phyloP scores from a whole-genome alignment of 1,140 invertebrate species.

The Zaprionus ornatus region DNA sequence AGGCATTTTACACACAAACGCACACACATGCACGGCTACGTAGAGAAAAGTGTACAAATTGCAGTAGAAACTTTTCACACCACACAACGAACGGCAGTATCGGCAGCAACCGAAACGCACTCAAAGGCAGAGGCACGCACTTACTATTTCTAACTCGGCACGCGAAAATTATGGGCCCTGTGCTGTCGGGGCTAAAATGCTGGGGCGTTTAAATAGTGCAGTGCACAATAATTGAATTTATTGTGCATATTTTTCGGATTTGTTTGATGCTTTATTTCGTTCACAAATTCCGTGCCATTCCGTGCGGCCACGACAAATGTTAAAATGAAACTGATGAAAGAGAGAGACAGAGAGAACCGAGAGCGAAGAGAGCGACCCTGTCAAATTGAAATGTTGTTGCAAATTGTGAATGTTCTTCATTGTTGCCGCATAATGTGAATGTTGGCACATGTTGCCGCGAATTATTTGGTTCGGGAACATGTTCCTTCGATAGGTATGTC shows the following conservation, averaged over 20 bases:
- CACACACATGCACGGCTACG: slow-evolving; percentile 49
- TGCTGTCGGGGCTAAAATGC: slow-evolving; percentile 12
- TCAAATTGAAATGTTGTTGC: slow-evolving; percentile 27
- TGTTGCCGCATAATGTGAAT: slow-evolving; percentile 9
- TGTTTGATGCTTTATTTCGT: slow-evolving; percentile 36
- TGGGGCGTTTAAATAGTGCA: slow-evolving; percentile 38
- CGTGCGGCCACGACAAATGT: slow-evolving; percentile 53
- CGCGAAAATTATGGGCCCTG: slow-evolving; percentile 7
- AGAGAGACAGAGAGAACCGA: slow-evolving; percentile 33
- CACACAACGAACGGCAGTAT: slow-evolving; percentile 45
- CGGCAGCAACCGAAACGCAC: slow-evolving; percentile 29
- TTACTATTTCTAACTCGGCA: slow-evolving; percentile 36
- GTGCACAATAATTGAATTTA: slow-evolving; percentile 64
- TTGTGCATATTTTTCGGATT: slow-evolving; percentile 68
- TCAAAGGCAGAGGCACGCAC: slow-evolving; percentile 36
- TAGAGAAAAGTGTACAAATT: slow-evolving; percentile 77
- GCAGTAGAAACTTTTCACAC: slow-evolving; percentile 78
- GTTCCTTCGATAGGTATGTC: slow-evolving; percentile 1
- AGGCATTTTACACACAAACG: slow-evolving; percentile 64
- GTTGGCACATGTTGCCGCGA: slow-evolving; percentile 31
- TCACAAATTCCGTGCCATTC: slow-evolving; percentile 48
- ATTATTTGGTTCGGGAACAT: slow-evolving; percentile 9
- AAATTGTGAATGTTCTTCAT: slow-evolving; percentile 8
- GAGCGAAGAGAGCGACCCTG: slow-evolving; percentile 40
- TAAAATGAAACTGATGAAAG: slow-evolving; percentile 56